Conservation (phyloP, 2,113 vertebrate species). For the Alethe castanea region DNA sequence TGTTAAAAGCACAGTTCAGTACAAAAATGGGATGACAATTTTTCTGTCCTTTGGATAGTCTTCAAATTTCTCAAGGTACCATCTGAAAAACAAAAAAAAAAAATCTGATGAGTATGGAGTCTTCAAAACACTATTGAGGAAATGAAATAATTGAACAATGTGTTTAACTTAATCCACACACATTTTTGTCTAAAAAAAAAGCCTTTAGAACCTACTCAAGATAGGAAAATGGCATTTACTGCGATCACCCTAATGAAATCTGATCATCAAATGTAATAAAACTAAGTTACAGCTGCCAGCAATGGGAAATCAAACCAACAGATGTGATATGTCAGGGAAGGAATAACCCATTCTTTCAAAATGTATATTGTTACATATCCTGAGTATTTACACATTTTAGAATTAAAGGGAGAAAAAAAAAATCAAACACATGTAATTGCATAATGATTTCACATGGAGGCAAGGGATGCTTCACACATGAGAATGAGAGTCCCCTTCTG, state of each 20-base stretch:
- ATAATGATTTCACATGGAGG: background rate
- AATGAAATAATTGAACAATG: background rate
- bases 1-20: conserved; percentile 63
- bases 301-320: background rate
- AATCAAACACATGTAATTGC: background rate
- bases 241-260: background rate
- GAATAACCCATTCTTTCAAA: background rate
- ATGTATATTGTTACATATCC: background rate
- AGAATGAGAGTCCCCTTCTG: background rate
- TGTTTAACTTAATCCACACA: background rate
- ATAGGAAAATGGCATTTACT: background rate
- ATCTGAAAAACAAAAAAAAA: conserved; percentile 77
- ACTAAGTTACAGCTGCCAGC: background rate
- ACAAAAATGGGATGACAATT: conserved; percentile 87
- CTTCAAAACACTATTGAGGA: background rate
- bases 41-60: conserved; percentile 90
- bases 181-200: background rate
- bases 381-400: background rate
- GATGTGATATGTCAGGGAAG: background rate
- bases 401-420: background rate
- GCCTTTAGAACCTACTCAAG: background rate
- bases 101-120: background rate
- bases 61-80: conserved; percentile 93
- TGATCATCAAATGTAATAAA: background rate
- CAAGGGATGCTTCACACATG: background rate